Base-by-base conservation (phyloP, 2,888 invertebrate species). In the Hypsopygia costalis region DNA sequence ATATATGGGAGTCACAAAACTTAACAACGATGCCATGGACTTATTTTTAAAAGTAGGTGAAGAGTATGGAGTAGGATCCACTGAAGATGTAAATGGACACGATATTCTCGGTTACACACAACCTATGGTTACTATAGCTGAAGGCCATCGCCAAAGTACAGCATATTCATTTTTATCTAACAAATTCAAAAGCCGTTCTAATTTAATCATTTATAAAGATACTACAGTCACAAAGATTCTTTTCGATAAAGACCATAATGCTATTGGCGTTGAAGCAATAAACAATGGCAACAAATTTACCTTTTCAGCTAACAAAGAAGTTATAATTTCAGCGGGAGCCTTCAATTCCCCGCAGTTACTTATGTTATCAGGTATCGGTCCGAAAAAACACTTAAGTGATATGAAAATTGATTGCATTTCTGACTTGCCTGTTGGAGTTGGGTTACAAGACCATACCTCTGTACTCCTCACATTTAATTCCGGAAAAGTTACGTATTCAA, bases 141-240 rank as follows among this genome's bases (percentile, higher is more conserved):
- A 70, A 0, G 55, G 54, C 0, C 90, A 91, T 0, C 87, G 57
- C 10, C 51, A 56, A 38, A 51, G 54, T 4, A 49, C 54, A 6
- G 69, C 90, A 0, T 62, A 81, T 8, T 32, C 42, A 6, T 58
- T 51, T 20, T 28, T 63, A 10, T 29, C 42, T 5, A 38, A n/a
- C 4, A 16, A 44, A 6, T 39, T 49, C 1, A 56, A 49, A 33
- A n/a, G 52, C 2, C 42, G 69, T 61, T 20, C 92, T 91, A n/a
- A 92, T 91, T 20, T 82, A 91, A 33, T 92, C 91, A 58, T 66
- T 6, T 39, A 49, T 5, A 62, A 48, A 39, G 45, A 49, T 3
- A 50, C 54, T 8, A 22, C 51, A 2, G 65, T 50, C 0, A 54
- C 44, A 1, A 47, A 64, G 49, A 55, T 67, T 27, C 16, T 56